Conservation (phyloP, 53 echinoderm and acorn worm genomes). For the Stichopus horrens region DNA sequence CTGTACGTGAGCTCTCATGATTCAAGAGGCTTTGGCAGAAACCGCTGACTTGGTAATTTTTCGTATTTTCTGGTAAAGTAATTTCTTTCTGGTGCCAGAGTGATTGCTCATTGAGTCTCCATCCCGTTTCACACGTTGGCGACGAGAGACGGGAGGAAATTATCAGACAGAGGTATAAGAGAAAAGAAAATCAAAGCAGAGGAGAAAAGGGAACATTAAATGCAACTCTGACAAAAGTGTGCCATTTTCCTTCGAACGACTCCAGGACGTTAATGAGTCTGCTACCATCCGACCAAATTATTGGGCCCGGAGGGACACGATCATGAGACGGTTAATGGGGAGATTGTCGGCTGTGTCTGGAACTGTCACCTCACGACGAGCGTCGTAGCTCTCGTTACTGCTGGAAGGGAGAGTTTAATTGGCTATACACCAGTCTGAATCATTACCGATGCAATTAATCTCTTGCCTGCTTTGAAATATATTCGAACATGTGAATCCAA, state of each 20-base stretch:
- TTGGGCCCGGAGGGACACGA: background rate
- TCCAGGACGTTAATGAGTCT: background rate
- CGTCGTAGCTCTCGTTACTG: background rate
- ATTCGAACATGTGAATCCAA: background rate
- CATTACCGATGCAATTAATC: background rate
- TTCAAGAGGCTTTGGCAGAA: too few relatives aligned
- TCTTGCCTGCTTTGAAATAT: background rate
- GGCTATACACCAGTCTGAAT: background rate
- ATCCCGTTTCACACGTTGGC: too few relatives aligned
- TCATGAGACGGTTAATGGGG: background rate
- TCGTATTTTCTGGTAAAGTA: too few relatives aligned
- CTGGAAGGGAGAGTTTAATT: background rate
- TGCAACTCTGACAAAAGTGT: background rate
- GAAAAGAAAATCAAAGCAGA: too few relatives aligned
- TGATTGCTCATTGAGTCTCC: too few relatives aligned
- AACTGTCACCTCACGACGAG: background rate
- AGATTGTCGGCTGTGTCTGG: background rate
- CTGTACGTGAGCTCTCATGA: too few relatives aligned
- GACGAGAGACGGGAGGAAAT: too few relatives aligned
- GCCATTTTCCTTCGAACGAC: background rate
- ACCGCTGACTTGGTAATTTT: too few relatives aligned
- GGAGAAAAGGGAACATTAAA: background rate
- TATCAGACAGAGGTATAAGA: too few relatives aligned
- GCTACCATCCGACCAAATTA: background rate
- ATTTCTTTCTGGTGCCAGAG: too few relatives aligned